Conservation (phyloP, 2,888 invertebrate species). For the Syrista parreyssii region DNA sequence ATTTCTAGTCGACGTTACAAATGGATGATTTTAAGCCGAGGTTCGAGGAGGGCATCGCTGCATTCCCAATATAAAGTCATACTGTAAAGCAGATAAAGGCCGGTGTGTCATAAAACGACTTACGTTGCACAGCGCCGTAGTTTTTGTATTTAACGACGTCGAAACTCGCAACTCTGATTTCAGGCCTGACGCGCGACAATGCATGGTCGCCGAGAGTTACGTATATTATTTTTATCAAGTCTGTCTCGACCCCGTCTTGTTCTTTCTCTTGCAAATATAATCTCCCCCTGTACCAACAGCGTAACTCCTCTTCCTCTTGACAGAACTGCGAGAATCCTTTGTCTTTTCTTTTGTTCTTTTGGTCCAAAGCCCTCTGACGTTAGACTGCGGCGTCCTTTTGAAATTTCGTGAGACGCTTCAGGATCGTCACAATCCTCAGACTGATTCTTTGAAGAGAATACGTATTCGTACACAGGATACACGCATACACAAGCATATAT, state of each 20-base stretch:
- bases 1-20: neutral
- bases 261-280: neutral
- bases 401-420: no score
- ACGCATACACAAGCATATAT: no score
- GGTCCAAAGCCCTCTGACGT: neutral
- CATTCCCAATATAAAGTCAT: neutral
- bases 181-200: neutral
- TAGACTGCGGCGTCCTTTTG: neutral
- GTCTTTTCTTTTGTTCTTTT: neutral
- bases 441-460: neutral
- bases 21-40: neutral
- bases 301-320: neutral
- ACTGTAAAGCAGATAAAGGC: neutral
- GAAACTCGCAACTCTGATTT: neutral
- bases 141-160: neutral
- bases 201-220: neutral
- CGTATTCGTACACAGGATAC: neutral
- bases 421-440: neutral
- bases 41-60: neutral
- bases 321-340: no score
- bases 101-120: neutral
- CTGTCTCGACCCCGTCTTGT: neutral
- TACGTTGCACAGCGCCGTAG: neutral
- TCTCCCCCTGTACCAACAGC: neutral
- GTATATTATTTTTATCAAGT: neutral